Evolutionary conservation across 35 echinoderm and acorn worm species (phyloP).

Genomic region (Hemicentrotus pulcherrimus): DNA sequence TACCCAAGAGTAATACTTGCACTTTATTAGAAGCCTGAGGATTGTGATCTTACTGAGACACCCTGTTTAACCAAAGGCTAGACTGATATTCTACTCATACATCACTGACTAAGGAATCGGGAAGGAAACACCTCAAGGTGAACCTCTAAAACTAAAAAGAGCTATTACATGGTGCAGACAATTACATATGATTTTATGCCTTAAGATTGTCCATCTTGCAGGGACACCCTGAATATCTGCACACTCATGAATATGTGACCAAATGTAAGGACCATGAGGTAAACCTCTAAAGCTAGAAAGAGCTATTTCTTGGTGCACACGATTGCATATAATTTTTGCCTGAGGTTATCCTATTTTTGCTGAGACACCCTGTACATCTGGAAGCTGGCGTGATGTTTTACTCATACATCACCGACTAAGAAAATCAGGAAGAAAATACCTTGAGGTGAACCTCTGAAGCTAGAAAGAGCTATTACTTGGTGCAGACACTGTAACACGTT

Average conservation of each 20-base stretch:
- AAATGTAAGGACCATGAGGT: no score
- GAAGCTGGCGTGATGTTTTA: not conserved
- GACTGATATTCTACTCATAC: not conserved
- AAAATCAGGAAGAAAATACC: not conserved
- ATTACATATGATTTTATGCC: no score
- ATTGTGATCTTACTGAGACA: not conserved
- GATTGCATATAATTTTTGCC: no score
- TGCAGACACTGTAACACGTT: not conserved
- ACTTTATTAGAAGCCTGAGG: no score
- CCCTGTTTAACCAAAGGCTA: not conserved
- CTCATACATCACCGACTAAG: not conserved
- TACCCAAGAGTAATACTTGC: no score
- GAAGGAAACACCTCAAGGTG: not conserved
- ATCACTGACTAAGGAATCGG: not conserved
- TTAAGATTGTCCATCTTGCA: no score
- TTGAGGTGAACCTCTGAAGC: not conserved
- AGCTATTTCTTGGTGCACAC: no score
- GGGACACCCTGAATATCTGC: no score
- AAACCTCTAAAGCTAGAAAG: no score
- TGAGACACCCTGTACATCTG: not conserved
- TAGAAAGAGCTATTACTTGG: not conserved
- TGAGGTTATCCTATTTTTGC: not conserved
- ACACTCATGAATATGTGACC: no score
- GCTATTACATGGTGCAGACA: not conserved
- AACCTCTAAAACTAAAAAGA: not conserved